A percentile compares a stretch with the other conserved stretches of the same genome.
Evolutionary conservation across 2,797 vertebrate genomes (phyloP).

Genomic region (Orestias chungarensis): DNA sequence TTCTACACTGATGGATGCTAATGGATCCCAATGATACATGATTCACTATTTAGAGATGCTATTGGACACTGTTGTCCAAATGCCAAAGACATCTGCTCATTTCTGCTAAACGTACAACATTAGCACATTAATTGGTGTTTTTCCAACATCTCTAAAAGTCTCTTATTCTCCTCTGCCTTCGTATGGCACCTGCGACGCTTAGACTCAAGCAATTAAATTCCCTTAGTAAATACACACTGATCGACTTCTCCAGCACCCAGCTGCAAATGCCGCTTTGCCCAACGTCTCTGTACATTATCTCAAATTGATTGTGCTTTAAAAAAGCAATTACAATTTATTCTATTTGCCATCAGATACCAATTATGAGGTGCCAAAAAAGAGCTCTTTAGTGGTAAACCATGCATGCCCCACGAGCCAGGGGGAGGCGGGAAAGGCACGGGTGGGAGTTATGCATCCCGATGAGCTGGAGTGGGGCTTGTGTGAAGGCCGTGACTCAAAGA

Average conservation of each 20-base stretch:
- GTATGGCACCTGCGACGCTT: slow-evolving; percentile 32
- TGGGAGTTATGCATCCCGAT: slow-evolving; percentile 56
- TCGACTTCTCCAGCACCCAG: slow-evolving; percentile 59
- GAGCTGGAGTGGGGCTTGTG: slow-evolving; percentile 53
- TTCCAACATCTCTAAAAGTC: slow-evolving; percentile 36
- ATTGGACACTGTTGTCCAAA: slow-evolving; percentile 8
- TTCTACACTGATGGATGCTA: slow-evolving; percentile 25
- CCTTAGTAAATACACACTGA: slow-evolving; percentile 66
- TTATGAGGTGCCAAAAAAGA: slow-evolving; percentile 74
- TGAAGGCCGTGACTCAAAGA: slow-evolving; percentile 67
- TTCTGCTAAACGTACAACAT: slow-evolving; percentile 54
- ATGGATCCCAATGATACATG: slow-evolving; percentile 40
- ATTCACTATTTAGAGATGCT: slow-evolving; percentile 11
- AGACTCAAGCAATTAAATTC: slow-evolving; percentile 71
- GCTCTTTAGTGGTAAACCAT: slow-evolving; percentile 76
- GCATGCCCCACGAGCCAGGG: slow-evolving; percentile 59
- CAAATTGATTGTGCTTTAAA: slow-evolving; percentile 79
- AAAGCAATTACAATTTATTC: slow-evolving; percentile 80
- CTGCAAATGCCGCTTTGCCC: slow-evolving; percentile 57
- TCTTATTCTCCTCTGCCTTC: slow-evolving; percentile 33
- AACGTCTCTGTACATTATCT: slow-evolving; percentile 77
- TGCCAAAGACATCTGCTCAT: slow-evolving; percentile 37
- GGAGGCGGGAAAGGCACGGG: slow-evolving; percentile 27
- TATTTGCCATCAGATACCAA: slow-evolving; percentile 74
- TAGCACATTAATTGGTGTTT: slow-evolving; percentile 57